phyloP scores from a whole-genome alignment of 2,797 vertebrate species.

The Presbytis comata region DNA sequence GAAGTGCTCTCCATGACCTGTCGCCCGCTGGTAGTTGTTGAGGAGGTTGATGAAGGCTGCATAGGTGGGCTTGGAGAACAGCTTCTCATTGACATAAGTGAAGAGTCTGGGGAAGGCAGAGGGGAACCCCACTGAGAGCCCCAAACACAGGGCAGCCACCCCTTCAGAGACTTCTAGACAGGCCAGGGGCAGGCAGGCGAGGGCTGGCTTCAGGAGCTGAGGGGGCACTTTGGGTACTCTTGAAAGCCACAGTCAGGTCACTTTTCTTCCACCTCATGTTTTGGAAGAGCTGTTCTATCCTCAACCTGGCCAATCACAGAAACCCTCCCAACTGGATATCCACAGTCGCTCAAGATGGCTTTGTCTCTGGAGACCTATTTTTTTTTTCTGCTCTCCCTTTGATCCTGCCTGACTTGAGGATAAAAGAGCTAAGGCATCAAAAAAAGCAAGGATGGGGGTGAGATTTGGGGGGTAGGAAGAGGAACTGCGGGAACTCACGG shows the following conservation, averaged over 20 bases:
- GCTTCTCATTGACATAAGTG: constrained; percentile 81
- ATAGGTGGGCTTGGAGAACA: constrained; percentile 86
- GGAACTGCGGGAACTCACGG: constrained; percentile 78
- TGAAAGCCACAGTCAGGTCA: background rate
- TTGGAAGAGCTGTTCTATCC: background rate
- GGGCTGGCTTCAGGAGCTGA: background rate
- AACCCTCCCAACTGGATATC: background rate
- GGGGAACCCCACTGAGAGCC: background rate
- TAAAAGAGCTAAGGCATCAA: background rate
- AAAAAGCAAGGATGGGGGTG: background rate
- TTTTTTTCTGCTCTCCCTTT: background rate
- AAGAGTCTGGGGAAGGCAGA: constrained; percentile 80
- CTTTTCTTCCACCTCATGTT: background rate
- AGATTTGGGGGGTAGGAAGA: background rate
- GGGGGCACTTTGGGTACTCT: background rate
- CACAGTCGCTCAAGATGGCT: background rate
- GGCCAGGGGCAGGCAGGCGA: accelerated
- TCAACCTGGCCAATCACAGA: background rate
- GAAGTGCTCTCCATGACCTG: constrained; percentile 81
- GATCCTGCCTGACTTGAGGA: background rate
- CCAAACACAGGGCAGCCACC: background rate
- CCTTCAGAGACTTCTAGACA: background rate
- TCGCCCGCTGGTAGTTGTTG: constrained; percentile 85
- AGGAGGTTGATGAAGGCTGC: constrained; percentile 84
- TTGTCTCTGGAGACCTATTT: background rate